Conservation (phyloP, 2,888 invertebrate species). For the Synergus laeviventris region DNA sequence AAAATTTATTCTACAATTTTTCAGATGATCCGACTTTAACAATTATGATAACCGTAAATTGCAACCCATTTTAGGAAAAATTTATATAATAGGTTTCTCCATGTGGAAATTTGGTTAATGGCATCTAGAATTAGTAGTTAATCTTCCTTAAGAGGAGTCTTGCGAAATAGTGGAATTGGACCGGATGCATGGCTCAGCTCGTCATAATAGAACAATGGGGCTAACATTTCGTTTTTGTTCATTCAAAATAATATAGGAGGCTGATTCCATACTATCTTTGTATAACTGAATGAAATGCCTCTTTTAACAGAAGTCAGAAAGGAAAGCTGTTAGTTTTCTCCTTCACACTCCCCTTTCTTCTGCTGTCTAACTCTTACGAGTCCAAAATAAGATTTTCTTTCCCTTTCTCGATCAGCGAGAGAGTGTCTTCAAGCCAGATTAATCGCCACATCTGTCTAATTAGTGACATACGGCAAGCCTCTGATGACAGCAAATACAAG, state of each 20-base stretch:
- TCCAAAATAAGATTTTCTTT: neutral
- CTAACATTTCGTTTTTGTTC: constrained; percentile 22
- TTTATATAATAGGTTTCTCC: too few species aligned
- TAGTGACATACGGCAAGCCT: neutral
- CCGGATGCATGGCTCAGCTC: constrained; percentile 17
- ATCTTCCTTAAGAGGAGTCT: constrained; percentile 11
- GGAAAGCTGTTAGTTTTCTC: neutral
- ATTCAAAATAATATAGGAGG: neutral
- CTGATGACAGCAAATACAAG: neutral
- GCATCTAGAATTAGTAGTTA: neutral
- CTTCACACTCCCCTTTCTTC: neutral
- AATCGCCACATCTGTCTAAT: constrained; percentile 27
- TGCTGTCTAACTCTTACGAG: neutral
- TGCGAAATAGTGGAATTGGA: constrained; percentile 19
- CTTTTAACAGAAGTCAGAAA: neutral
- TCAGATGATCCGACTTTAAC: too few species aligned
- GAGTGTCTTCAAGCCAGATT: constrained; percentile 15
- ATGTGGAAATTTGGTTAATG: constrained; percentile 1
- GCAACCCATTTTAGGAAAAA: too few species aligned
- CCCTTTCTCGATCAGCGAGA: neutral
- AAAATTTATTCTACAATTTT: too few species aligned
- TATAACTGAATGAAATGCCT: neutral
- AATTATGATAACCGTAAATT: too few species aligned
- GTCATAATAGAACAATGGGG: constrained; percentile 18
- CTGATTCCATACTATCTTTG: neutral